phyloP scores from a whole-genome alignment of 2,113 vertebrate species.

The Chloropsis hardwickii region DNA sequence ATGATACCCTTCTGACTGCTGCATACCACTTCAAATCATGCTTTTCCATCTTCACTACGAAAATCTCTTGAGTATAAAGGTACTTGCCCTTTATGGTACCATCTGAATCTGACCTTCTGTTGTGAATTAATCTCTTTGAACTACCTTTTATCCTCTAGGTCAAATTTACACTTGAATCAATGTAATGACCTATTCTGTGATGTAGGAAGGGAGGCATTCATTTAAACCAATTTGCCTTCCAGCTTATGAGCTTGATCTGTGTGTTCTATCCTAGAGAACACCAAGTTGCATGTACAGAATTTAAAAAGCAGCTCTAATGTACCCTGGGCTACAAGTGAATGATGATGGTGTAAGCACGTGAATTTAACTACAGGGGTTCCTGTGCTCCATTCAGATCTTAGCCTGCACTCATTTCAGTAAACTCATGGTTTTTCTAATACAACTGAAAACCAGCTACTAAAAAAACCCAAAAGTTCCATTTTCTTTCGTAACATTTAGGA shows the following conservation, averaged over 20 bases:
- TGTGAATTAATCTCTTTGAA: neutral
- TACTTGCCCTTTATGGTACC: neutral
- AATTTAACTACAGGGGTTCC: neutral
- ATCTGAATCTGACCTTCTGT: neutral
- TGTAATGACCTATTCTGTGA: neutral
- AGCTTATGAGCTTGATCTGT: neutral
- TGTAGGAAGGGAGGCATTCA: neutral
- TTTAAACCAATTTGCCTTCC: neutral
- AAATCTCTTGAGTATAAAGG: neutral
- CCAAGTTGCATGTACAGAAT: neutral
- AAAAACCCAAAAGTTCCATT: neutral
- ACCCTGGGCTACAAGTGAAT: neutral
- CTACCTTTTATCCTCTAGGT: neutral
- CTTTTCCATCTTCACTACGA: neutral
- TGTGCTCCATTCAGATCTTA: neutral
- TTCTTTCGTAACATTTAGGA: constrained; percentile 21
- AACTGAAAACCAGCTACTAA: neutral
- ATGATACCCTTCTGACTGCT: neutral
- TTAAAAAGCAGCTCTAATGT: neutral
- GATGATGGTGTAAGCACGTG: neutral
- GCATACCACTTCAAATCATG: neutral
- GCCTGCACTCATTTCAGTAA: neutral
- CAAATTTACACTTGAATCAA: neutral
- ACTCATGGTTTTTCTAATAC: neutral
- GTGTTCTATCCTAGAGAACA: neutral